Evolutionary conservation across 1,140 invertebrate species (phyloP), one percentile per base, ranked within the genome.

Genomic region (Drosophila mayri): DNA sequence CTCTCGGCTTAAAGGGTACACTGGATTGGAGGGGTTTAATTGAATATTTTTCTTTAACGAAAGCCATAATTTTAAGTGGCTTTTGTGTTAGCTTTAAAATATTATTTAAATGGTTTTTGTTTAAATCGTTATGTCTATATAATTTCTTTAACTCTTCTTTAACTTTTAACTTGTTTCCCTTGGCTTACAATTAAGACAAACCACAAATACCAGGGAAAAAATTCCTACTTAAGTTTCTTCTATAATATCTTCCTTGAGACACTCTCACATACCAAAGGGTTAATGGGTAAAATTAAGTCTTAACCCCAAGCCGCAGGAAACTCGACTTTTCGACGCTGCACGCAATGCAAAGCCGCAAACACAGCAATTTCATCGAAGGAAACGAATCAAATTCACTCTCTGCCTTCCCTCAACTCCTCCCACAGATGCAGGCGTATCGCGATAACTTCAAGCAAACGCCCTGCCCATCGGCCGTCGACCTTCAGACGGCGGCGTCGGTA

Each of bases 361-460:
- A 76, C n/a, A 46, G 55, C 63, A 80, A 79, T 76, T 78, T 70
- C 65, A 58, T 32, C 14, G 28, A 12, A 55, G 47, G 35, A 38
- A 67, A 37, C 57, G 37, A 54, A 50, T 41, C 41, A 11, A 55
- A 35, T 35, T 46, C 46, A 35, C 38, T 49, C 11, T 37, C 25
- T 52, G 32, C 52, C 52, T 54, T 37, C n/a, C 11, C 1, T 10
- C 28, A 32, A 25, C 38, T 40, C 37, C 32, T 44, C 41, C 32
- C 20, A 35, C 65, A 92, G 91, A 92, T 92, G 91, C 91, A 91
- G 79, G 84, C 91, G 68, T 92, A 92, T 81, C 86, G 91, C 75
- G 91, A 92, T 90, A 92, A 92, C 77, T 92, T 92, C 70, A 92
- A 92, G 80, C 91, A 92, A 81, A 92, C 91, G 79, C 91, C 90